Percentiles rank a stretch among this genome's conserved stretches.
Conservation (phyloP, 2,797 vertebrate genomes). For the Jordanella pulchra region DNA sequence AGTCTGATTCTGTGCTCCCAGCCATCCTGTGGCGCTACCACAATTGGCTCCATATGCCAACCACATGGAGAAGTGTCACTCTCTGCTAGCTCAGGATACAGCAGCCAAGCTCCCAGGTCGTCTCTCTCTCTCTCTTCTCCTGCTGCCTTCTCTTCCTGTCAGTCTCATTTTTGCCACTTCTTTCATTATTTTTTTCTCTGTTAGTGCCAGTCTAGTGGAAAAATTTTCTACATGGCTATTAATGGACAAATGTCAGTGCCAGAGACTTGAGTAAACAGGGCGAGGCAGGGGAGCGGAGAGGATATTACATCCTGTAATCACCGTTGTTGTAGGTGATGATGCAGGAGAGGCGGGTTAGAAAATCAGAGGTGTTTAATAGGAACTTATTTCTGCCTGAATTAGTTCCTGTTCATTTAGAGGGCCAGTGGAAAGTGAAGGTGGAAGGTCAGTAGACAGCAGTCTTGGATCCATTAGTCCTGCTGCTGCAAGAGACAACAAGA, state of each 20-base stretch:
- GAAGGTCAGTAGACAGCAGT: constrained; percentile 19
- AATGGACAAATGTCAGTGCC: constrained; percentile 61
- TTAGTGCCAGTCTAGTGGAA: constrained; percentile 39
- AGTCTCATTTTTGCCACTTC: constrained; percentile 23
- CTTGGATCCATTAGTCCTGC: constrained; percentile 23
- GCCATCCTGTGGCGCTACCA: constrained; percentile 44
- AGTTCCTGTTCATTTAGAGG: constrained; percentile 60
- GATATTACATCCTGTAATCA: constrained; percentile 78
- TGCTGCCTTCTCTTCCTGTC: constrained; percentile 21
- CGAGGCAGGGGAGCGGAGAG: constrained; percentile 55
- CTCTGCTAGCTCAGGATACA: constrained; percentile 42
- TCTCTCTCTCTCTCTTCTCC: not conserved
- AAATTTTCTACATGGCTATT: constrained; percentile 69
- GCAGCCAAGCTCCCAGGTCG: constrained; percentile 41
- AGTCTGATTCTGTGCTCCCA: constrained; percentile 38
- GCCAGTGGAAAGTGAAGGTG: constrained; percentile 15
- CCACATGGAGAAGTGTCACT: constrained; percentile 63
- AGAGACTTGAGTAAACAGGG: constrained; percentile 67
- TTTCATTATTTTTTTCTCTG: constrained; percentile 41
- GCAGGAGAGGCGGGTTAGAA: constrained; percentile 41
- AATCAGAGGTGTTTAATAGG: constrained; percentile 62
- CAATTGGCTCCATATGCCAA: constrained; percentile 66
- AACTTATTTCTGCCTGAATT: constrained; percentile 39
- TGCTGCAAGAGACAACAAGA: constrained; percentile 19
- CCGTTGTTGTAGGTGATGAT: constrained; percentile 72